phyloP scores from a whole-genome alignment of 2,113 vertebrate genomes.

The Pipra filicauda region DNA sequence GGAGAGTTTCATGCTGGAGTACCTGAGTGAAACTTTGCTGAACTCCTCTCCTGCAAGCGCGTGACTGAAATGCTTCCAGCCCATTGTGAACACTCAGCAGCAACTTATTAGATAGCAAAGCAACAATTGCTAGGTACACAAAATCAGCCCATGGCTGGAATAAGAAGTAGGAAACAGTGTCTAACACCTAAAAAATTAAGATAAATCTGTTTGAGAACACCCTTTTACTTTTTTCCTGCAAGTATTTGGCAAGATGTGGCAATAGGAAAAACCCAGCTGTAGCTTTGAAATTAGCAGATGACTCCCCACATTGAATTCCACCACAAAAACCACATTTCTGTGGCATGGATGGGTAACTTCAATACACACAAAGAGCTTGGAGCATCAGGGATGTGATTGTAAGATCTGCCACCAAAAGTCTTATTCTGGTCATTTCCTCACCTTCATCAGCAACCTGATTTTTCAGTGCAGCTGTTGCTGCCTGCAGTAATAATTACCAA shows the following conservation, averaged over 20 bases:
- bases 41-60: background rate
- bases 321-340: background rate
- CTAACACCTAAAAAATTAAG: background rate
- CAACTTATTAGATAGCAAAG: background rate
- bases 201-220: background rate
- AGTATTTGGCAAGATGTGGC: background rate
- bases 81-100: background rate
- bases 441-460: background rate
- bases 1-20: background rate
- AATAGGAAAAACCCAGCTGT: background rate
- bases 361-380: background rate
- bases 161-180: background rate
- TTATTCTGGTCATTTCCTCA: background rate
- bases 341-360: background rate
- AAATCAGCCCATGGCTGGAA: background rate
- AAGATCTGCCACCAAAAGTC: background rate
- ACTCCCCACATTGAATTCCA: background rate
- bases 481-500: background rate
- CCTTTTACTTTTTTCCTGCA: background rate
- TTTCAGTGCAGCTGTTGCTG: background rate
- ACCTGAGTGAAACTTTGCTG: background rate
- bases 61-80: slow-evolving; percentile 15
- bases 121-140: background rate
- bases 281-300: background rate
- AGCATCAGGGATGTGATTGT: background rate